Percentiles rank a stretch among this genome's conserved stretches.
phyloP scores from a whole-genome alignment of 2,113 vertebrate species.

The Pteruthius melanotis region DNA sequence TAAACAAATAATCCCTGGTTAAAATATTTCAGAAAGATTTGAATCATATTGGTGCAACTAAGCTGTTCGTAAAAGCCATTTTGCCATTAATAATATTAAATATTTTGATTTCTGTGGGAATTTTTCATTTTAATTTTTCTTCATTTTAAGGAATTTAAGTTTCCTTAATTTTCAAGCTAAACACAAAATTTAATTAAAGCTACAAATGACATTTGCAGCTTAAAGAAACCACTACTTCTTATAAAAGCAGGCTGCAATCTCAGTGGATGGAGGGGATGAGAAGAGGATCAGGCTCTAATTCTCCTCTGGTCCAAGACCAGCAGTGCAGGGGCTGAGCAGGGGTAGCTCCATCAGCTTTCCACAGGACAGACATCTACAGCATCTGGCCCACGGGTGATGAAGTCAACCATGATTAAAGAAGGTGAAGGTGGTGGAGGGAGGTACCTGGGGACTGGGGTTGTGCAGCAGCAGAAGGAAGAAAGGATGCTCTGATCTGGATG shows the following conservation, averaged over 20 bases:
- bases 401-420: background rate
- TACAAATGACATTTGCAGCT: background rate
- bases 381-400: accelerated
- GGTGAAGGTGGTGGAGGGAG: background rate
- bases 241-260: background rate
- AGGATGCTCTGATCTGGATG: background rate
- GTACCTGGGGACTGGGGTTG: too few relatives aligned
- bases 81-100: background rate
- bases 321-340: background rate
- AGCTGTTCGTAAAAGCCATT: background rate
- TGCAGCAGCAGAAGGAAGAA: background rate
- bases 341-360: background rate
- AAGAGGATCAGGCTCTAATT: background rate
- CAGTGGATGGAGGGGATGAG: too few relatives aligned
- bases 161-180: too few relatives aligned
- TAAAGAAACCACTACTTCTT: background rate
- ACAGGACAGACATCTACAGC: background rate
- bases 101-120: background rate
- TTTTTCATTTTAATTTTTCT: background rate
- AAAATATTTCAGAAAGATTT: background rate
- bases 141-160: background rate
- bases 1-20: background rate
- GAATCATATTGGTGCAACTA: background rate
- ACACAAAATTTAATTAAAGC: background rate
- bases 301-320: background rate